These are phyloP conservation scores for Amphiprion ocellaris DNA, from an alignment of 2,113 vertebrate genomes.

Conservation along the genomic window DNA sequence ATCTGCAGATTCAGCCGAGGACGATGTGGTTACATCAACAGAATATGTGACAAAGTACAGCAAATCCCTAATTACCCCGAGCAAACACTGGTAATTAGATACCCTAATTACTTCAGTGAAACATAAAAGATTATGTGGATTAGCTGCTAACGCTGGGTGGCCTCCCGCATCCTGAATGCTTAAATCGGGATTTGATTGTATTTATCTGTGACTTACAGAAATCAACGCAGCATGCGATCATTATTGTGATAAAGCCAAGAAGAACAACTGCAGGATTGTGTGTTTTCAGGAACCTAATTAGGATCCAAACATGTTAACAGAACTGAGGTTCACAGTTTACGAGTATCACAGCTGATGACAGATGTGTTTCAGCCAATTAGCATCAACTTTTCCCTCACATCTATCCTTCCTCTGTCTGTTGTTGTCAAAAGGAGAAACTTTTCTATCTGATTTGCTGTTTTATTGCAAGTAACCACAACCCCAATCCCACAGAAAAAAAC, in stretches of 20 bases:
- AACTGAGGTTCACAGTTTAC: not conserved
- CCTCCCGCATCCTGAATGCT: constrained; percentile 14
- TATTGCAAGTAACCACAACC: not conserved
- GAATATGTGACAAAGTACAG: constrained; percentile 20
- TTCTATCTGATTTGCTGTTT: constrained; percentile 3
- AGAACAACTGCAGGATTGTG: constrained; percentile 10
- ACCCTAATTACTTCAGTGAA: constrained; percentile 34
- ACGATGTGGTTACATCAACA: not conserved
- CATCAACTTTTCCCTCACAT: not conserved
- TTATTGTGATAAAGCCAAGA: constrained; percentile 24
- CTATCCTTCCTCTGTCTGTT: not conserved
- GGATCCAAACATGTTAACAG: not conserved
- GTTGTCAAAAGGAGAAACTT: not conserved
- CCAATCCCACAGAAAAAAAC: not conserved
- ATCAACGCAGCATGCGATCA: not conserved
- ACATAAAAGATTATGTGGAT: constrained; percentile 51
- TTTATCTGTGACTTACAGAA: constrained; percentile 37
- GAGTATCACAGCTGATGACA: not conserved
- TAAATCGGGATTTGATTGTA: constrained; percentile 33
- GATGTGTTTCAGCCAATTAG: constrained; percentile 16
- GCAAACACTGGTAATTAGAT: constrained; percentile 25
- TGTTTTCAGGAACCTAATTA: constrained; percentile 19
- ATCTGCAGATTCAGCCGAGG: not conserved
- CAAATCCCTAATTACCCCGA: constrained; percentile 35
- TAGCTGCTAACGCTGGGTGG: constrained; percentile 20